These are phyloP conservation scores for Diachasma alloeum DNA, from an alignment of 1,140 invertebrate species.

Conservation along the genomic window DNA sequence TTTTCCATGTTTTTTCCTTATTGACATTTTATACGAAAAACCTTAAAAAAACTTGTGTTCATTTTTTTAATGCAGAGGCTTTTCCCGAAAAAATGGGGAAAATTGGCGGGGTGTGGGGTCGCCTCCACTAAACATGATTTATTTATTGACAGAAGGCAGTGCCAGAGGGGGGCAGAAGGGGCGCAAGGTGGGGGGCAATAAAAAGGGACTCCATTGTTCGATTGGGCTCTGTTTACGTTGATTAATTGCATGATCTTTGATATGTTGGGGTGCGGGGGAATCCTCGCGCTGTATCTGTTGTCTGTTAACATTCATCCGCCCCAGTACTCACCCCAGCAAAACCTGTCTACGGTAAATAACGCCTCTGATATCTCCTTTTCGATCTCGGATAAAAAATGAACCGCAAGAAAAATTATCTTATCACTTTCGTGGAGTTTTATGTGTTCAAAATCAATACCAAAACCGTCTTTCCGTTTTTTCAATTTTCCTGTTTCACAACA, in stretches of 20 bases:
- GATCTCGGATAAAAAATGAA: not conserved
- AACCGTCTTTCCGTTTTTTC: no score
- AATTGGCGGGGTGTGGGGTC: conserved; percentile 25
- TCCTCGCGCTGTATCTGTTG: not conserved
- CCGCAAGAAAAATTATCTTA: not conserved
- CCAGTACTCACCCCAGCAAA: conserved; percentile 16
- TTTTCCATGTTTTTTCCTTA: no score
- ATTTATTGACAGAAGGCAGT: conserved; percentile 51
- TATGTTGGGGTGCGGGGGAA: conserved; percentile 5
- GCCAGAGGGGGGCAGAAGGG: conserved; percentile 35
- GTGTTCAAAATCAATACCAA: no score
- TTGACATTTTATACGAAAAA: no score
- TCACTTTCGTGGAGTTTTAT: no score
- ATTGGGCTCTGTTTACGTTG: conserved; percentile 51
- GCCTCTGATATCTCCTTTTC: conserved; percentile 25
- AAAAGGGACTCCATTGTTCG: conserved; percentile 47
- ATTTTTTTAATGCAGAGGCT: not conserved
- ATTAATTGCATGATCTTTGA: conserved; percentile 52
- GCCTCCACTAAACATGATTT: conserved; percentile 43
- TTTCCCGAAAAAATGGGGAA: not conserved
- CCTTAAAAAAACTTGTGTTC: no score
- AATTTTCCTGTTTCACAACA: no score
- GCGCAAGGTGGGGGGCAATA: conserved; percentile 34
- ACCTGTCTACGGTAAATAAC: conserved; percentile 20
- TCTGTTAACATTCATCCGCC: conserved; percentile 22